A percentile compares a stretch with the other conserved stretches of the same genome.
phyloP scores from a whole-genome alignment of 2,888 invertebrate species.

The Timema cristinae region DNA sequence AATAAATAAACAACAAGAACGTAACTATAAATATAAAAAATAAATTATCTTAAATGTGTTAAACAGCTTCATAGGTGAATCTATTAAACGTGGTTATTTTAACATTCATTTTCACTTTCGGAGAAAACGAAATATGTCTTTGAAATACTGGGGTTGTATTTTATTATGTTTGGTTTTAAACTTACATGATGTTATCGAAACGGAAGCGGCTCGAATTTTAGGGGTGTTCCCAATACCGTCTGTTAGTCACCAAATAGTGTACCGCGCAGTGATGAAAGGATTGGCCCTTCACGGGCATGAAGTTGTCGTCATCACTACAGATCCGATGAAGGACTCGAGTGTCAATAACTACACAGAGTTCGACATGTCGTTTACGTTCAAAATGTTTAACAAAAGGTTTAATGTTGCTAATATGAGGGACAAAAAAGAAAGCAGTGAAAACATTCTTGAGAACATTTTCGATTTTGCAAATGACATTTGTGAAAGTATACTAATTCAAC shows the following conservation, averaged over 20 bases:
- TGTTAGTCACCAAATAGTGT: slow-evolving; percentile 34
- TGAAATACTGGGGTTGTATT: too few species aligned
- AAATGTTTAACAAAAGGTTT: slow-evolving; percentile 4
- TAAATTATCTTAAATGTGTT: too few species aligned
- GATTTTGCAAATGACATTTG: slow-evolving; percentile 18
- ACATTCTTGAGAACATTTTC: slow-evolving; percentile 13
- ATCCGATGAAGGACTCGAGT: slow-evolving; percentile 35
- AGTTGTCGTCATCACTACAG: slow-evolving; percentile 32
- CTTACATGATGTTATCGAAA: too few species aligned
- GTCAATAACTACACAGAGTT: slow-evolving; percentile 22
- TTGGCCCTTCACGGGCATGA: slow-evolving; percentile 34
- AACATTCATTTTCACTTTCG: too few species aligned
- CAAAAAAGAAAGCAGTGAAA: neutral
- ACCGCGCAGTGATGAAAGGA: slow-evolving; percentile 32
- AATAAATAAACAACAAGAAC: too few species aligned
- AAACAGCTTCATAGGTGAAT: too few species aligned
- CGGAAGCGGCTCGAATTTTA: slow-evolving; percentile 30
- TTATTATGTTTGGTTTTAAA: too few species aligned
- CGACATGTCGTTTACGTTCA: slow-evolving; percentile 20
- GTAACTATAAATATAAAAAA: too few species aligned
- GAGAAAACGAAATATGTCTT: too few species aligned
- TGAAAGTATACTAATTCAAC: slow-evolving; percentile 20
- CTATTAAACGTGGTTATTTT: too few species aligned
- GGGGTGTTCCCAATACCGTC: slow-evolving; percentile 32
- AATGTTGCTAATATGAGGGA: slow-evolving; percentile 20